Evolutionary conservation across 2,113 vertebrate species (phyloP).

Genomic region (Dicerorhinus sumatrensis): DNA sequence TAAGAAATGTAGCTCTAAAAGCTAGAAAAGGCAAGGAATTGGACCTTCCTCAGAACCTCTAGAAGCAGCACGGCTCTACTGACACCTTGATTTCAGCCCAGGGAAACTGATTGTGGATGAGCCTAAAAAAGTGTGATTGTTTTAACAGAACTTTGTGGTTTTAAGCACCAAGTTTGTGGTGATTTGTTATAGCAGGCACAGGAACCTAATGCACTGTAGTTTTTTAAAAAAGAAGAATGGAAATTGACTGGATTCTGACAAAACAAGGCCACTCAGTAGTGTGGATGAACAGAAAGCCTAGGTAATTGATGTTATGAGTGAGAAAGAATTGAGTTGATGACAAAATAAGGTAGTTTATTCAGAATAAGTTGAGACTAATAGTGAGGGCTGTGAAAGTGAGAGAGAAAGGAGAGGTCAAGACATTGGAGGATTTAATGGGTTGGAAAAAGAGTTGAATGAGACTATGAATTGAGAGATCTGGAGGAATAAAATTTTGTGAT

Average conservation of each 20-base stretch:
- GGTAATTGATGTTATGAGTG: neutral
- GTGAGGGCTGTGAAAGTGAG: neutral
- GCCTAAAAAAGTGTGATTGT: too few species aligned
- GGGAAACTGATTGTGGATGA: too few species aligned
- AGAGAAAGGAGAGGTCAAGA: neutral
- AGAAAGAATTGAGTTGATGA: neutral
- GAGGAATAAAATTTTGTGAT: neutral
- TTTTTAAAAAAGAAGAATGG: neutral
- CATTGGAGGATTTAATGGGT: neutral
- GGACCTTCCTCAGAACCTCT: neutral
- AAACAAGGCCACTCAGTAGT: neutral
- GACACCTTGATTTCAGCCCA: too few species aligned
- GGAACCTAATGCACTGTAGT: neutral
- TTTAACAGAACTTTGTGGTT: too few species aligned
- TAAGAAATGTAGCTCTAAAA: neutral
- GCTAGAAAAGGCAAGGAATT: neutral
- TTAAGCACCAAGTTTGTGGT: too few species aligned
- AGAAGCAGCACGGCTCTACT: neutral
- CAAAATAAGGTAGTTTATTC: neutral
- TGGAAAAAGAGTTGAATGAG: neutral
- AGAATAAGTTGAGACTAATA: neutral
- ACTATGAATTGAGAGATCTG: neutral
- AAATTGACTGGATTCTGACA: neutral
- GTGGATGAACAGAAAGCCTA: neutral
- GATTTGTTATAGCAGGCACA: neutral